Conservation (phyloP, 1,140 invertebrate species). For the Lethrus apterus region DNA sequence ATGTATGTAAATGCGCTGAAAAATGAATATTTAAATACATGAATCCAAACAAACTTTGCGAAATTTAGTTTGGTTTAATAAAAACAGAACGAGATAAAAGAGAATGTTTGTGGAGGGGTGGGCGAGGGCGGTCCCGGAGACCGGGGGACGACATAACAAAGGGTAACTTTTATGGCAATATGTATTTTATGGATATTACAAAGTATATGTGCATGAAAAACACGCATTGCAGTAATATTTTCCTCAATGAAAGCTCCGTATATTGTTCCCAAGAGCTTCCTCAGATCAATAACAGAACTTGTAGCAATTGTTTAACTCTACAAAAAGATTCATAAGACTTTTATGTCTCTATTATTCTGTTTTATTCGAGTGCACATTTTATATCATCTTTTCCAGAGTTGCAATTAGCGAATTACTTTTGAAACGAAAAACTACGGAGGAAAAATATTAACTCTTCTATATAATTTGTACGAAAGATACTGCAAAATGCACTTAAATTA, state of each 20-base stretch:
- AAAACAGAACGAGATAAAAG: constrained; percentile 31
- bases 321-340: constrained; percentile 24
- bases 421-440: not conserved
- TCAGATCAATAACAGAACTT: constrained; percentile 25
- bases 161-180: constrained; percentile 28
- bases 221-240: constrained; percentile 31
- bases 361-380: not conserved
- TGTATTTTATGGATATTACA: constrained; percentile 33
- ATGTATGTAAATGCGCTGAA: constrained; percentile 40
- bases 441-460: not conserved
- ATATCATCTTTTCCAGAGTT: not conserved
- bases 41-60: constrained; percentile 34
- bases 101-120: constrained; percentile 14
- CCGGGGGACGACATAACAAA: constrained; percentile 17
- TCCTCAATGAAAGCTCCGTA: constrained; percentile 26
- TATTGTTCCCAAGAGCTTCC: constrained; percentile 24
- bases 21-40: constrained; percentile 41
- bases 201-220: constrained; percentile 29
- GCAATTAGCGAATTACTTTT: not conserved
- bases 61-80: constrained; percentile 34
- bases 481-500: too few species aligned
- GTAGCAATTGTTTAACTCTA: constrained; percentile 21
- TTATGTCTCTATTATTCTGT: constrained; percentile 19
- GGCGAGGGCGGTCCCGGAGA: constrained; percentile 1
- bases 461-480: too few species aligned